phyloP scores from a whole-genome alignment of 2,797 vertebrate species.

The Nasua narica region DNA sequence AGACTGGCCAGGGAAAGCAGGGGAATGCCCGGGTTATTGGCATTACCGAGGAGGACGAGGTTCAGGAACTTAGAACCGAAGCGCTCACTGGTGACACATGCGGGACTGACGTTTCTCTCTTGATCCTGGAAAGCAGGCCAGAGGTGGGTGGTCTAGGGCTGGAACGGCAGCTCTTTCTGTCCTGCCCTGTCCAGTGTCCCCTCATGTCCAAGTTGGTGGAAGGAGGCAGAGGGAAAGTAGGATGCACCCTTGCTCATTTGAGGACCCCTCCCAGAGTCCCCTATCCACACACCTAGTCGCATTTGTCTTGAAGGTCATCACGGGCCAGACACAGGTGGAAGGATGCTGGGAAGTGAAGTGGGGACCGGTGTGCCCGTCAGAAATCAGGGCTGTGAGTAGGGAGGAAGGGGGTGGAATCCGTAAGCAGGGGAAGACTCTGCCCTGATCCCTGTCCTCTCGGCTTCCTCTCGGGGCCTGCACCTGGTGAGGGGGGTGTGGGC shows the following conservation, averaged over 20 bases:
- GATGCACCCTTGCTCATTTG: background rate
- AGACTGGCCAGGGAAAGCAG: too few relatives aligned
- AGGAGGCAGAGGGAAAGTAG: background rate
- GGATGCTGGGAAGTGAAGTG: background rate
- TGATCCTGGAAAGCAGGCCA: background rate
- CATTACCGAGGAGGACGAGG: background rate
- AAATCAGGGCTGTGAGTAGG: background rate
- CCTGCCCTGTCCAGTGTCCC: background rate
- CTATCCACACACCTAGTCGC: background rate
- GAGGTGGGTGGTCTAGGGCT: background rate
- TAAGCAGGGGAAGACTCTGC: background rate
- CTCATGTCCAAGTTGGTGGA: background rate
- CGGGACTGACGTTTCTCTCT: background rate
- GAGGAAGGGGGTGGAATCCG: rapidly evolving
- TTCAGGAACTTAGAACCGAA: background rate
- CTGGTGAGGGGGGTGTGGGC: background rate
- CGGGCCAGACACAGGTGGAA: background rate
- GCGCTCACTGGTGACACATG: too few relatives aligned
- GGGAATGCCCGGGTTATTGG: background rate
- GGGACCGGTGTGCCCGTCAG: background rate
- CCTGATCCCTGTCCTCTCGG: rapidly evolving
- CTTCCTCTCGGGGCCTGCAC: rapidly evolving
- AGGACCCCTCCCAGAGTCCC: background rate
- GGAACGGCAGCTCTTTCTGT: background rate
- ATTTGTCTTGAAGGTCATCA: background rate